Evolutionary conservation across 2,888 invertebrate species (phyloP).

Genomic region (Sphaeridia pumilis): DNA sequence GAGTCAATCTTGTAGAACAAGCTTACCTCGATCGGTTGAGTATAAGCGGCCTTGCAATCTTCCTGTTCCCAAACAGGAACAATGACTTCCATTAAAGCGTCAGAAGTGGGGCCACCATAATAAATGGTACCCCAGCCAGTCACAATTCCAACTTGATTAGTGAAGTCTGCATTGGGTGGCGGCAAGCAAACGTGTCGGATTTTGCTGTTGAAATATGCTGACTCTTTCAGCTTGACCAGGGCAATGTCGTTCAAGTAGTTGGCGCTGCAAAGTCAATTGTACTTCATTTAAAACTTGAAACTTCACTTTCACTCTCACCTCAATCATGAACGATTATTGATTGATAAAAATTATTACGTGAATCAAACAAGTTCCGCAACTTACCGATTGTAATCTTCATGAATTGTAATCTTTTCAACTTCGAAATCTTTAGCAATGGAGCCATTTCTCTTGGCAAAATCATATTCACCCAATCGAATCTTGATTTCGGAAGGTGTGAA

Average conservation of each 20-base stretch:
- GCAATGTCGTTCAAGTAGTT: conserved; percentile 69
- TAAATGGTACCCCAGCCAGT: conserved; percentile 44
- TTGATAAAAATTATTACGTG: too few relatives aligned
- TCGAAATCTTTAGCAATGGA: conserved; percentile 57
- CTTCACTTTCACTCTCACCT: too few relatives aligned
- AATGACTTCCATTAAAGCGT: conserved; percentile 60
- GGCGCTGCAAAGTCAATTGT: conserved; percentile 36
- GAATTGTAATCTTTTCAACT: conserved; percentile 54
- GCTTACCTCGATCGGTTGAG: conserved; percentile 46
- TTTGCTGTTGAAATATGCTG: conserved; percentile 41
- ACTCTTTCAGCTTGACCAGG: conserved; percentile 43
- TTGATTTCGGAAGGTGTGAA: conserved; percentile 50
- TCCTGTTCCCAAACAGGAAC: conserved; percentile 65
- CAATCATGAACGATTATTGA: too few relatives aligned
- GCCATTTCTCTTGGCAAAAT: conserved; percentile 55
- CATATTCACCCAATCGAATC: conserved; percentile 71
- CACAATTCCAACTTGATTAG: conserved; percentile 52
- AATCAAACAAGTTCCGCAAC: too few relatives aligned
- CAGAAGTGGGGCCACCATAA: conserved; percentile 57
- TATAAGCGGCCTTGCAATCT: conserved; percentile 51
- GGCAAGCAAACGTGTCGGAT: conserved; percentile 79
- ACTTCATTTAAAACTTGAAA: too few relatives aligned
- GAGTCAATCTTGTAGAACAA: background rate
- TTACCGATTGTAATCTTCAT: conserved; percentile 52
- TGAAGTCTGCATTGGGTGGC: conserved; percentile 45